Evolutionary conservation across 1,140 invertebrate genomes (phyloP).

Genomic region (Sitobion miscanthi): DNA sequence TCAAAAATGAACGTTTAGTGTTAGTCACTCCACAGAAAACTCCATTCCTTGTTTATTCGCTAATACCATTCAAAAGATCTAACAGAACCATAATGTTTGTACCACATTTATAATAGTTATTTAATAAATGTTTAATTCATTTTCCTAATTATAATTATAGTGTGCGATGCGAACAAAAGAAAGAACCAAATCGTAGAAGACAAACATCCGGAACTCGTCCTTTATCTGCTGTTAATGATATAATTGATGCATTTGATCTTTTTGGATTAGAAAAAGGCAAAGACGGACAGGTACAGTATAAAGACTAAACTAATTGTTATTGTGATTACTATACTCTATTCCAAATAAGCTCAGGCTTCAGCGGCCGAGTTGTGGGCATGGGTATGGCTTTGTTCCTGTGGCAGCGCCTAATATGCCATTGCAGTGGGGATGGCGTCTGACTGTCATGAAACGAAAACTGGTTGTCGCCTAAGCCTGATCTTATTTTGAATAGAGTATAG

Average conservation of each 20-base stretch:
- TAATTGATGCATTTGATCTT: conserved; percentile 82
- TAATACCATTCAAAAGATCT: conserved; percentile 55
- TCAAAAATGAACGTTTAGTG: conserved; percentile 43
- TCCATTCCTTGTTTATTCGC: conserved; percentile 56
- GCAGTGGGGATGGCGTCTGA: too few species aligned
- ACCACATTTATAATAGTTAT: neutral
- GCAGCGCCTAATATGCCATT: too few species aligned
- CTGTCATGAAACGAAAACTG: too few species aligned
- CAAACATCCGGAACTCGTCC: conserved; percentile 82
- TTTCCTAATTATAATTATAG: neutral
- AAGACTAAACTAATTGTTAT: neutral
- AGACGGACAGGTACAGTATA: conserved; percentile 75
- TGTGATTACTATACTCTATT: neutral
- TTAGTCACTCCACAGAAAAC: conserved; percentile 56
- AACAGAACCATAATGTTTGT: conserved; percentile 43
- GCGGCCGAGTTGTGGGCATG: too few species aligned
- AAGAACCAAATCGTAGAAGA: conserved; percentile 74
- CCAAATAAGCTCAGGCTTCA: too few species aligned
- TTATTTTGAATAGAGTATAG: too few species aligned
- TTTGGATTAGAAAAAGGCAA: conserved; percentile 81
- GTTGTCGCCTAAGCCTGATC: too few species aligned
- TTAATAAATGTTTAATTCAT: neutral
- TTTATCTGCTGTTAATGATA: conserved; percentile 82
- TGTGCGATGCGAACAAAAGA: conserved; percentile 65
- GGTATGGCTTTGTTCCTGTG: too few species aligned